A percentile compares a stretch with the other conserved stretches of the same genome.
phyloP scores from a whole-genome alignment of 2,888 invertebrate genomes.

The Agrotis ipsilon region DNA sequence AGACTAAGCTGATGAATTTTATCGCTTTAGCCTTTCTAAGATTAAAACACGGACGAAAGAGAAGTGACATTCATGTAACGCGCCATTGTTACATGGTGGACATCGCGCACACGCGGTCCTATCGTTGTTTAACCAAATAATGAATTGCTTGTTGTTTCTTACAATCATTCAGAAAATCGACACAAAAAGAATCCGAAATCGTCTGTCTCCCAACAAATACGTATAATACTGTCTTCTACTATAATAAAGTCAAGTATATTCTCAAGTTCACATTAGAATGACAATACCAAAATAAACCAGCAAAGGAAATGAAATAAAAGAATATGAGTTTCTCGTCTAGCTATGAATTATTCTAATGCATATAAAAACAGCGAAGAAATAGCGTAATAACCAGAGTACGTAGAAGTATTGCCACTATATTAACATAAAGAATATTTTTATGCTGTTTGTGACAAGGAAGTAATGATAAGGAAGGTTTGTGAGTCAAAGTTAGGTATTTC shows the following conservation, averaged over 20 bases:
- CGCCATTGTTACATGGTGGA: too few relatives aligned
- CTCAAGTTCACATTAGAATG: not conserved
- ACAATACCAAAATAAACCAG: conserved; percentile 8
- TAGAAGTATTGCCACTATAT: conserved; percentile 3
- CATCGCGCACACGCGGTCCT: too few relatives aligned
- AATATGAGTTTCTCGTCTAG: conserved; percentile 3
- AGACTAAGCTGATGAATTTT: too few relatives aligned
- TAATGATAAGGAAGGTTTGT: conserved; percentile 16
- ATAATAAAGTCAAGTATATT: not conserved
- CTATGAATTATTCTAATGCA: conserved; percentile 10
- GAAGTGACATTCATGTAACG: too few relatives aligned
- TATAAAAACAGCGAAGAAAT: conserved; percentile 18
- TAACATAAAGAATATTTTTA: conserved; percentile 32
- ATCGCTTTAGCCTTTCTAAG: too few relatives aligned
- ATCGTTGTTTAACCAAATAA: too few relatives aligned
- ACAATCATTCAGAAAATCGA: not conserved
- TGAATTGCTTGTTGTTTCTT: too few relatives aligned
- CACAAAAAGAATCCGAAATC: not conserved
- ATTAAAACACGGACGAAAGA: too few relatives aligned
- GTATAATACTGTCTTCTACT: too few relatives aligned
- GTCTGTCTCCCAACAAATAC: not conserved
- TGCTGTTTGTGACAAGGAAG: conserved; percentile 31
- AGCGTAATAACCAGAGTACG: not conserved
- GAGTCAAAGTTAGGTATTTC: conserved; percentile 1
- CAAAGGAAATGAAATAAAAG: conserved; percentile 26